Evolutionary conservation across 2,113 vertebrate genomes (phyloP), one percentile per base, ranked within the genome.

Genomic region (Hiodon alosoides): DNA sequence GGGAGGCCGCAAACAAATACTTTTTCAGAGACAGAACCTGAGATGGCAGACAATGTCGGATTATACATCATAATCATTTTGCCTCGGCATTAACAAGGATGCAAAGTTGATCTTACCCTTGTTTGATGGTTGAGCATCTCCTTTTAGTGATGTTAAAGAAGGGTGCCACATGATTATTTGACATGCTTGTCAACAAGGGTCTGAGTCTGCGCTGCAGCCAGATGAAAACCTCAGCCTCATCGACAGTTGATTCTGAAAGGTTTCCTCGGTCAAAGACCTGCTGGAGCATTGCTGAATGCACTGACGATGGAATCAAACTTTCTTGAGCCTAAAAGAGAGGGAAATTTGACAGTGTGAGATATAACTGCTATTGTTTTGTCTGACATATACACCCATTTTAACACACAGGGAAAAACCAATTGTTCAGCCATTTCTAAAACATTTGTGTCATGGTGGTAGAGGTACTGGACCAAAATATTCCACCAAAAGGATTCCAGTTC

Each of bases 201-300:
- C 8, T 70, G 17, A 92, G 72, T 13, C 84, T 79, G 7, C 14
- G 0, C 0, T 4, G 53, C 50, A 92, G 80, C 91, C 91, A 92
- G n/a, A 14, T 0, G 5, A 11, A 4, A 51, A 90, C 81, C 0
- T 16, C 73, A 0, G 51, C 13, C 10, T 91, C 89, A 0, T 69
- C 48, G 13, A 88, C 72, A 0, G 79, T 80, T 5, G 46, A 75
- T 7, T 64, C 3, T 1, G 85, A 80, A 65, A 92, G 89, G 61
- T 88, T 87, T 2, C 80, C 88, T 0, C 87, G 84, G 4, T 81
- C 48, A 50, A 92, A 90, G 71, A 89, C 86, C 5, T 86, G 81
- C 58, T 88, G 78, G 53, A 92, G 60, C 75, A 90, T 76, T 64
- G 86, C 85, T 4, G 87, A 77, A 66, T 81, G 82, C 77, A 91